Base-by-base conservation (phyloP, 2,888 invertebrate genomes). In the Drosophila nigricruria region DNA sequence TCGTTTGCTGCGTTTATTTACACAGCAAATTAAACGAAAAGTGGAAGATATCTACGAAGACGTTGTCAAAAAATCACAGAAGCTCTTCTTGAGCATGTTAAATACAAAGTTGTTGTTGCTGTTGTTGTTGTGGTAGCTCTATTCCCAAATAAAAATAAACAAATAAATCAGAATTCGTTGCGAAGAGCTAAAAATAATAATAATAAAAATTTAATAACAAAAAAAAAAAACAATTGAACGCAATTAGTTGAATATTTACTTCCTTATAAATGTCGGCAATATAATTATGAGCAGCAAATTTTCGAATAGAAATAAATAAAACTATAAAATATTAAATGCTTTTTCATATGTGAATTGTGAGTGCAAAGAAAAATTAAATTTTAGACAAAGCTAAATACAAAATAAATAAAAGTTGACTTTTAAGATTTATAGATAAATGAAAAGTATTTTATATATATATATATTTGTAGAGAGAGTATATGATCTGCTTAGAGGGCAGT, bases 191-290 rank as follows among this genome's bases (percentile, higher is more conserved):
- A 30, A 56, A 63, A 52, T 56, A 57, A 49, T 32, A 50, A 14
- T 1, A 45, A 9, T 10, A 42, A 23, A 23, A 27, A 43, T 5
- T 5, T 1, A 45, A 25, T n/a, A 9, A 3, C 4, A 5, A 5
- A 5, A 20, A 9, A 27, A 32, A 14, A 49, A 52, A 57, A 40
- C 27, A 59, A 58, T 66, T 63, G 42, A 61, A 50, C 52, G 47
- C 72, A 64, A 62, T 76, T 68, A 49, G 50, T 36, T 71, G 65
- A 63, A 34, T 23, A 64, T 67, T 58, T 50, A 76, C 77, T 77
- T 77, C 76, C 76, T 72, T 54, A 75, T 67, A 50, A 61, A 52
- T 36, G 36, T 52, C 49, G 40, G 23, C 47, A 64, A 63, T 57
- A 57, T 47, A 60, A 63, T 61, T 59, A 34, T 72, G 58, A 67